These are phyloP conservation scores for Galeopterus variegatus DNA, from an alignment of 2,113 vertebrate genomes.

Conservation along the genomic window DNA sequence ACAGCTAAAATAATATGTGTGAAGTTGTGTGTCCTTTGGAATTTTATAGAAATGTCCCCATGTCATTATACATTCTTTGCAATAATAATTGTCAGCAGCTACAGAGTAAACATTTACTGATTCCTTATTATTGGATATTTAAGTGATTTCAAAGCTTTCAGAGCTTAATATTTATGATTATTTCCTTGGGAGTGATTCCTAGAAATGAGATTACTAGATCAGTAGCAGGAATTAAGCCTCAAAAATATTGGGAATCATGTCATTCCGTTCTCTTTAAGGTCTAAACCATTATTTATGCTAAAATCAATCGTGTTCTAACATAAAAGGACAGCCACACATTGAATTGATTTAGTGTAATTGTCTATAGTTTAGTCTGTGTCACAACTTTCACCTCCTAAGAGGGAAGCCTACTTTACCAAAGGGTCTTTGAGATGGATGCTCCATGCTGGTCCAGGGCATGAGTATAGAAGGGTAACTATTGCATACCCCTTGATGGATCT, in stretches of 20 bases:
- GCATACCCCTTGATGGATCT: background rate
- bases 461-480: too few species aligned
- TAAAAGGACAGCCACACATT: background rate
- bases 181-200: background rate
- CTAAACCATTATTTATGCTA: background rate
- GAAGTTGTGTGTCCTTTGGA: background rate
- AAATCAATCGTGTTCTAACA: background rate
- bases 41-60: background rate
- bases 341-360: background rate
- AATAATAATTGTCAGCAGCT: background rate
- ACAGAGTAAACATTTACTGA: background rate
- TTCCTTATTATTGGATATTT: background rate
- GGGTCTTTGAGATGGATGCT: fast-evolving
- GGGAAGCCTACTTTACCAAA: background rate
- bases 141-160: background rate
- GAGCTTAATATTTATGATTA: background rate
- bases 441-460: fast-evolving
- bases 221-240: background rate
- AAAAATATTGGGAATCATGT: too few species aligned
- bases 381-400: background rate
- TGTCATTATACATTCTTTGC: background rate
- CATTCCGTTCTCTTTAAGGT: background rate
- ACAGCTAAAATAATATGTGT: background rate
- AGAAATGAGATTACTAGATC: background rate
- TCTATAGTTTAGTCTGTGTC: background rate